phyloP scores from a whole-genome alignment of 2,797 vertebrate species.

The Poecilia gillii region DNA sequence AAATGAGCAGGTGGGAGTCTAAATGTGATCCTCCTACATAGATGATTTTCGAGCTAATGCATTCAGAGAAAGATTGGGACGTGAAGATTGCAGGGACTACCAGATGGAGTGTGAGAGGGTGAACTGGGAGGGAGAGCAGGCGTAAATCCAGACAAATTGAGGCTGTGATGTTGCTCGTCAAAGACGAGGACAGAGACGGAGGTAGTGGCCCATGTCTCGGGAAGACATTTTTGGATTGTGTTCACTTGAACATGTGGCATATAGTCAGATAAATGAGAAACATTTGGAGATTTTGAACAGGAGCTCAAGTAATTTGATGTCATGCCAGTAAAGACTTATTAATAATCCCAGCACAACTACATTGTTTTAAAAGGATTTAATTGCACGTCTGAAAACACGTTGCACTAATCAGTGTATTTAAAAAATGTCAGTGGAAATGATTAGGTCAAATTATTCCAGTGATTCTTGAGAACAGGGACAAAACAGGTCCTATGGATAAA shows the following conservation, averaged over 20 bases:
- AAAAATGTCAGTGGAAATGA: conserved; percentile 22
- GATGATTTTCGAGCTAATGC: conserved; percentile 12
- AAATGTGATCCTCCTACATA: neutral
- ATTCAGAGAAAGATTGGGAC: conserved; percentile 9
- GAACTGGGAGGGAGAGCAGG: conserved; percentile 12
- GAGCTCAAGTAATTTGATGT: conserved; percentile 30
- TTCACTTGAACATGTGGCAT: conserved; percentile 57
- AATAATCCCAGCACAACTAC: conserved; percentile 42
- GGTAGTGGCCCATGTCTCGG: conserved; percentile 19
- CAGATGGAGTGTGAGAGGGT: conserved; percentile 28
- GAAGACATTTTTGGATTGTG: conserved; percentile 42
- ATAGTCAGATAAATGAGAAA: conserved; percentile 44
- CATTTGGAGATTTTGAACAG: conserved; percentile 30
- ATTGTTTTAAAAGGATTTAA: conserved; percentile 29
- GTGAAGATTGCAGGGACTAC: neutral
- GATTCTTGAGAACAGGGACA: too few relatives aligned
- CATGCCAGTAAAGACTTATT: conserved; percentile 30
- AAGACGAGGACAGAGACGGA: conserved; percentile 31
- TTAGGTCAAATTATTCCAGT: conserved; percentile 8
- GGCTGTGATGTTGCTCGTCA: conserved; percentile 56
- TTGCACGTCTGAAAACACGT: conserved; percentile 1
- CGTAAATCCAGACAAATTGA: conserved; percentile 55
- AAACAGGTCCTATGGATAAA: too few relatives aligned
- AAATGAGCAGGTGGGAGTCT: neutral
- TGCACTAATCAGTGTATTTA: conserved; percentile 22